Conservation (phyloP, 2,888 invertebrate genomes). For the Ellobium chinense region DNA sequence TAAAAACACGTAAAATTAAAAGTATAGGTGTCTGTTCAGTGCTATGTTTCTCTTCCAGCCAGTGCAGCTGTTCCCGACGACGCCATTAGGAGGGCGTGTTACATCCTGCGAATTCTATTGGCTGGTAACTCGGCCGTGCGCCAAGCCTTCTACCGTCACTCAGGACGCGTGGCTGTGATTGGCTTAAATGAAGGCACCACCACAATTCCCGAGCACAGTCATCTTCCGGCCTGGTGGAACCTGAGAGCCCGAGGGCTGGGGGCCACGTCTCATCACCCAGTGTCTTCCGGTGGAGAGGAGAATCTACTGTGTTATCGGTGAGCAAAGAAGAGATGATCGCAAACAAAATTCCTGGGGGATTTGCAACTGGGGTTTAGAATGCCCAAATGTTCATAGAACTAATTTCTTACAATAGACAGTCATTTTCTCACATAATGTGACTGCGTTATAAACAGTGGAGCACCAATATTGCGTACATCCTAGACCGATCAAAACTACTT, state of each 20-base stretch:
- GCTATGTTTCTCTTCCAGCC: conserved; percentile 50
- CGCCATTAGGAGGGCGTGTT: conserved; percentile 68
- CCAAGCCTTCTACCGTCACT: conserved; percentile 59
- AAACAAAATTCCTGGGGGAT: no score
- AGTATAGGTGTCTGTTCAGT: no score
- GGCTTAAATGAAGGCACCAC: conserved; percentile 54
- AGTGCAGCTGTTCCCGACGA: conserved; percentile 58
- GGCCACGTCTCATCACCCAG: conserved; percentile 59
- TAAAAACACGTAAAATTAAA: no score
- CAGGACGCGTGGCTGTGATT: conserved; percentile 66
- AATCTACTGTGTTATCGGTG: conserved; percentile 61
- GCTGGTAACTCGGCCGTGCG: conserved; percentile 63
- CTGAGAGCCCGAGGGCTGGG: conserved; percentile 61
- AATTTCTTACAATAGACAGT: no score
- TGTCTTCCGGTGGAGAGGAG: conserved; percentile 64
- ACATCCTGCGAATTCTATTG: conserved; percentile 67
- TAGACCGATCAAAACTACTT: no score
- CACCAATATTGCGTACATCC: no score
- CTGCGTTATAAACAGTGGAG: no score
- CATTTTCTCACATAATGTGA: no score
- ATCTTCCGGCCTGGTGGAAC: conserved; percentile 54
- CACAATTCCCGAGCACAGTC: conserved; percentile 65
- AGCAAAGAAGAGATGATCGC: no score
- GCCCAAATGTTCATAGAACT: no score
- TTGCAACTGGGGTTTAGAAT: no score